Conservation (phyloP, 2,797 vertebrate species). For the Distichodus sexfasciatus region DNA sequence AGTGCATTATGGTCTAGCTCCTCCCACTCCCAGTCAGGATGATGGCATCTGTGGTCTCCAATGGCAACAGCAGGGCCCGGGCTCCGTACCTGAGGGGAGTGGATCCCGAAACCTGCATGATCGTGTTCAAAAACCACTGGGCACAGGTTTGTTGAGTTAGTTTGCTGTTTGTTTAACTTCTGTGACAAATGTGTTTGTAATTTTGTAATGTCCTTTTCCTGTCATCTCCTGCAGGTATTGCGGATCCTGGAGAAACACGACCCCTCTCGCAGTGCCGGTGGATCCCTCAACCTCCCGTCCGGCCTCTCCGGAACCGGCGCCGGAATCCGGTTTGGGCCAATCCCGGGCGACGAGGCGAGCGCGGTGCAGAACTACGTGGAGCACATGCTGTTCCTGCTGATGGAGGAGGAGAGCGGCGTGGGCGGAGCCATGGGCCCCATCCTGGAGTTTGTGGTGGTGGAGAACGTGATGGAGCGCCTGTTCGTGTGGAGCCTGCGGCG, state of each 20-base stretch:
- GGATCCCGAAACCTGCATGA: conserved; percentile 96
- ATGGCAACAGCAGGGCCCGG: conserved; percentile 73
- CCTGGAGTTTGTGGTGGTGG: conserved; percentile 92
- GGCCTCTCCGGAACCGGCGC: conserved; percentile 8
- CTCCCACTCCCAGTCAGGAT: conserved; percentile 55
- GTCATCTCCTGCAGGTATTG: conserved; percentile 79
- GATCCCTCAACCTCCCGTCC: conserved; percentile 64
- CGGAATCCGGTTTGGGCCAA: conserved; percentile 51
- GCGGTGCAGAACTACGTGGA: conserved; percentile 97
- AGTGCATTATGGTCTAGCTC: conserved; percentile 51
- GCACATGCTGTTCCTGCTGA: conserved; percentile 93
- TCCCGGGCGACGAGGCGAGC: conserved; percentile 89
- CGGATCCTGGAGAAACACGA: conserved; percentile 94
- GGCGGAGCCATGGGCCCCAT: conserved; percentile 90
- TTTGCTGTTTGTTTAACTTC: background rate
- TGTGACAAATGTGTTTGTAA: too few relatives aligned
- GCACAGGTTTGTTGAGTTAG: conserved; percentile 76
- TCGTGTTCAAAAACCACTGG: conserved; percentile 97
- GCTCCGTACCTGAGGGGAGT: conserved; percentile 83
- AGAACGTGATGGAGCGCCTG: conserved; percentile 95
- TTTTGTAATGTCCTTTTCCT: too few relatives aligned
- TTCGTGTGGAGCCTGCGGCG: conserved; percentile 93
- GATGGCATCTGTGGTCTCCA: conserved; percentile 82
- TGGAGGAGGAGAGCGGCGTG: conserved; percentile 85
- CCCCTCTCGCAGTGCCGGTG: conserved; percentile 76